These are phyloP conservation scores for Thyatira batis DNA, from an alignment of 2,888 invertebrate species.

Conservation along the genomic window DNA sequence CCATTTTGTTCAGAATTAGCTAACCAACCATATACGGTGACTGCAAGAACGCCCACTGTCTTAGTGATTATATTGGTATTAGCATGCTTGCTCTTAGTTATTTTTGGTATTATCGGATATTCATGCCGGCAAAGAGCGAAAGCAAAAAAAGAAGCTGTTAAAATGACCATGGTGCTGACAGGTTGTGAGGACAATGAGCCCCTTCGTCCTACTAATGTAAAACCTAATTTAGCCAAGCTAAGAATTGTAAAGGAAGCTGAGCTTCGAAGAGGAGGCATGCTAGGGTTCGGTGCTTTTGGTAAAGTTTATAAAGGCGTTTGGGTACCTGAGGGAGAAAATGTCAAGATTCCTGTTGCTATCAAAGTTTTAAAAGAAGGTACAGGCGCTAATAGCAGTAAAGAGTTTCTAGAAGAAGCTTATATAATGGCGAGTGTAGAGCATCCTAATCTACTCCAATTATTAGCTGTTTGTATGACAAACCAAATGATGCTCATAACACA, in stretches of 20 bases:
- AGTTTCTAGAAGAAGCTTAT: conserved; percentile 97
- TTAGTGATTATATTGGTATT: conserved; percentile 81
- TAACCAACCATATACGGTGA: conserved; percentile 54
- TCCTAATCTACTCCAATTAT: conserved; percentile 94
- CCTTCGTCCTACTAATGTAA: conserved; percentile 93
- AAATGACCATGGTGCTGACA: conserved; percentile 94
- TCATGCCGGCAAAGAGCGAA: conserved; percentile 89
- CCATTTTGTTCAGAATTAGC: conserved; percentile 89
- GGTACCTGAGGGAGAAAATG: conserved; percentile 96
- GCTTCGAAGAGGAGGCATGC: conserved; percentile 92
- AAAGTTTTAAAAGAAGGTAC: conserved; percentile 95
- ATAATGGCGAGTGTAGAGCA: conserved; percentile 99
- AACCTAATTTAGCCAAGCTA: conserved; percentile 95
- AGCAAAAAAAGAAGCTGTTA: conserved; percentile 94
- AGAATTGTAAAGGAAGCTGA: conserved; percentile 97
- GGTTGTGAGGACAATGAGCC: conserved; percentile 96
- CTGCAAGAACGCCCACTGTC: conserved; percentile 66
- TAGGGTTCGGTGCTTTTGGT: conserved; percentile 98
- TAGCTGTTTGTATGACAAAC: conserved; percentile 98
- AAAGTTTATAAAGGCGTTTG: conserved; percentile 98
- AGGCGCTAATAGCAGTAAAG: conserved; percentile 93
- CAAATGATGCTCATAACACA: conserved; percentile 99
- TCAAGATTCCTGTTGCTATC: conserved; percentile 98
- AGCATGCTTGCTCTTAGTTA: conserved; percentile 79
- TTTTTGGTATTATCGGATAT: conserved; percentile 82